Conservation (phyloP, 2,113 vertebrate species). For the Clinocottus analis region DNA sequence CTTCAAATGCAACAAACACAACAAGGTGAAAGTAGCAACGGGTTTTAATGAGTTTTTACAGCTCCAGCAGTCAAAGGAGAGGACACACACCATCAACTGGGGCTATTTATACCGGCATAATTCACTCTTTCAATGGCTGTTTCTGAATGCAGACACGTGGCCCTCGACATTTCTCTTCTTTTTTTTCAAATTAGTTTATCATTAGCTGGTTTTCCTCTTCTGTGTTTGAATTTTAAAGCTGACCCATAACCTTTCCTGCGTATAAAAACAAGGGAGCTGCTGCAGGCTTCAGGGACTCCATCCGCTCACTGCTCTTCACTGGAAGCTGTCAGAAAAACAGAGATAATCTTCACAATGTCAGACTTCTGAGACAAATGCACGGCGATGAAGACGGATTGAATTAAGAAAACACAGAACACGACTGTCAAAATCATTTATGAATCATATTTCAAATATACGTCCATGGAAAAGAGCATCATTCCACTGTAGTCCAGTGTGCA, state of each 20-base stretch:
- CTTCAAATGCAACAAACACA: slow-evolving; percentile 17
- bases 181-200: not conserved
- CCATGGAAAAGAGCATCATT: not conserved
- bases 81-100: slow-evolving; percentile 17
- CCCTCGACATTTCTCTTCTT: not conserved
- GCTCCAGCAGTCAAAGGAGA: slow-evolving; percentile 16
- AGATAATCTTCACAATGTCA: too few species aligned
- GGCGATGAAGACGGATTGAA: not conserved
- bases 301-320: too few species aligned
- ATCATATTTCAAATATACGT: not conserved
- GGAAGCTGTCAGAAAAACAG: too few species aligned
- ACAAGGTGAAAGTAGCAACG: not conserved
- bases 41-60: slow-evolving; percentile 29
- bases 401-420: not conserved
- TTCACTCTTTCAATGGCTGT: slow-evolving; percentile 1
- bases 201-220: slow-evolving; percentile 1
- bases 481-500: not conserved
- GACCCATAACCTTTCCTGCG: not conserved
- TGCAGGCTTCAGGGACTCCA: not conserved
- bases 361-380: not conserved
- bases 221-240: not conserved
- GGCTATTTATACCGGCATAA: slow-evolving; percentile 20
- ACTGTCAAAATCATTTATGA: not conserved
- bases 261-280: not conserved
- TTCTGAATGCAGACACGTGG: not conserved